Conservation (phyloP, 2,797 vertebrate genomes). For the Thunnus albacares region DNA sequence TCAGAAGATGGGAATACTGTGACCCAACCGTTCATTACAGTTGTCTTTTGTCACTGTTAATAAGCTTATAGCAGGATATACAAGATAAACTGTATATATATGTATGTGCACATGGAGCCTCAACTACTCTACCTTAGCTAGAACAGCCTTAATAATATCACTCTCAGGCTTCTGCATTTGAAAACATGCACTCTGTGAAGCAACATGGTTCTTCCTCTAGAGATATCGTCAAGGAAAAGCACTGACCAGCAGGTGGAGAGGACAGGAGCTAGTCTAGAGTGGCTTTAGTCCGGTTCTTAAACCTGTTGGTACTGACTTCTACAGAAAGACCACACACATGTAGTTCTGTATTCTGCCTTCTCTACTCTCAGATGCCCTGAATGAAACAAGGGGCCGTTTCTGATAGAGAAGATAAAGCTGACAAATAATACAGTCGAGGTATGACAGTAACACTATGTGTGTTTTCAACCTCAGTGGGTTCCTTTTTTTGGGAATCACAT, state of each 20-base stretch:
- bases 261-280: slow-evolving; percentile 24
- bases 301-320: slow-evolving; percentile 61
- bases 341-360: slow-evolving; percentile 79
- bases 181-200: slow-evolving; percentile 56
- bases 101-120: slow-evolving; percentile 57
- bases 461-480: slow-evolving; percentile 66
- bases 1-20: slow-evolving; percentile 29
- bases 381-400: slow-evolving; percentile 70
- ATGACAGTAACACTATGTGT: slow-evolving; percentile 78
- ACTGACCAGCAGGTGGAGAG: slow-evolving; percentile 42
- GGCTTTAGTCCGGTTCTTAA: slow-evolving; percentile 43
- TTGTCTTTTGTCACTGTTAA: slow-evolving; percentile 38
- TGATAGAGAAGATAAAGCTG: slow-evolving; percentile 83
- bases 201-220: slow-evolving; percentile 24
- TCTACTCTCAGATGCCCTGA: slow-evolving; percentile 65
- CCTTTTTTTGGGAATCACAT: slow-evolving; percentile 70
- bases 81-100: slow-evolving; percentile 50
- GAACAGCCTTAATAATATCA: slow-evolving; percentile 34
- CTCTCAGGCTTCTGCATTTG: slow-evolving; percentile 35
- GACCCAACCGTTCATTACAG: slow-evolving; percentile 44
- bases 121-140: slow-evolving; percentile 43
- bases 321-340: slow-evolving; percentile 33
- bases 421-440: slow-evolving; percentile 84
- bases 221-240: slow-evolving; percentile 23
- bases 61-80: slow-evolving; percentile 44